Conservation (phyloP, 1,140 invertebrate species). For the Neoseiulus cucumeris region DNA sequence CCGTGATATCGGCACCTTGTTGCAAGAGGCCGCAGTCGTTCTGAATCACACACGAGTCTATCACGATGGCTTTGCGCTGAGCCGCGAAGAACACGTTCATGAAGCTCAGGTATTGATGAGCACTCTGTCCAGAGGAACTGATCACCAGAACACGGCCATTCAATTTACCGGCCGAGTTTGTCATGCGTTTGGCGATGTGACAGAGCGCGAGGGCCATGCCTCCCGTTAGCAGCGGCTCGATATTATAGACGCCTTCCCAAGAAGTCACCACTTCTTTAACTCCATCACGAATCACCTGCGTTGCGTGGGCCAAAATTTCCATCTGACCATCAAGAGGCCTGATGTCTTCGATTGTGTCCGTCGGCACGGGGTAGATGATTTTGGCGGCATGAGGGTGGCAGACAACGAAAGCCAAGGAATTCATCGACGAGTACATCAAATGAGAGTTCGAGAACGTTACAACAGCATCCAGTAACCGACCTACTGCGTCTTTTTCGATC, state of each 20-base stretch:
- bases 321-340: conserved; percentile 70
- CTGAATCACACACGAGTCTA: conserved; percentile 82
- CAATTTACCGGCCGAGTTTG: not conserved
- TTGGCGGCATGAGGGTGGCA: conserved; percentile 61
- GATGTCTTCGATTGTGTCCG: conserved; percentile 27
- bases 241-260: not conserved
- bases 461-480: conserved; percentile 53
- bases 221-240: conserved; percentile 46
- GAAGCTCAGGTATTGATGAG: conserved; percentile 90
- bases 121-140: conserved; percentile 68
- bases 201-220: conserved; percentile 67
- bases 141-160: conserved; percentile 53
- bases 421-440: conserved; percentile 65
- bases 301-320: conserved; percentile 60
- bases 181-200: conserved; percentile 42
- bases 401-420: conserved; percentile 64
- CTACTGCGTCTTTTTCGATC: conserved; percentile 9
- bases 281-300: conserved; percentile 35
- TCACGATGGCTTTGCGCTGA: conserved; percentile 55
- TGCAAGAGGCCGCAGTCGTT: conserved; percentile 55
- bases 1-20: conserved; percentile 76
- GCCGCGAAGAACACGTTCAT: conserved; percentile 97
- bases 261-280: not conserved
- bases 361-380: conserved; percentile 14
- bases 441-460: conserved; percentile 77